A percentile compares a stretch with the other conserved stretches of the same genome.
These are phyloP conservation scores for Aurelia aurita DNA, from an alignment of 30 jellyfish, hydroid and myxozoan species.

Conservation along the genomic window DNA sequence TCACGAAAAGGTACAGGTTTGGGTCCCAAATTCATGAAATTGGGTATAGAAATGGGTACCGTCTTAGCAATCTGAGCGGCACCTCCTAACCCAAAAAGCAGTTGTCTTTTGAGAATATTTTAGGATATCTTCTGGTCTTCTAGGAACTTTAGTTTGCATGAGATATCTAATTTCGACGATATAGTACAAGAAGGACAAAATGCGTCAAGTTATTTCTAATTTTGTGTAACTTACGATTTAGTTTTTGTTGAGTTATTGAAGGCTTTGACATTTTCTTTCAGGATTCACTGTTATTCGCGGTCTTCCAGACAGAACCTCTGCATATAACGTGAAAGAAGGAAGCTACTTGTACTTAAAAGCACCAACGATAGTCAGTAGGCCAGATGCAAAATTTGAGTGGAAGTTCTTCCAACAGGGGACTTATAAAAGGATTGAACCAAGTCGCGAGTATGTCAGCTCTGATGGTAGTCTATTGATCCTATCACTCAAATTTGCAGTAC, in stretches of 20 bases:
- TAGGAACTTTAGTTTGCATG: too few relatives aligned
- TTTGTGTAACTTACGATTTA: neutral
- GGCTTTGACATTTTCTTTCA: neutral
- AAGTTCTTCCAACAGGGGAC: neutral
- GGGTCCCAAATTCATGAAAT: too few relatives aligned
- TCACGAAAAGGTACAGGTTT: too few relatives aligned
- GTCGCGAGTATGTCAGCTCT: neutral
- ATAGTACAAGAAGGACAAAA: too few relatives aligned
- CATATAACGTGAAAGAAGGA: neutral
- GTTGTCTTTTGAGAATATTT: too few relatives aligned
- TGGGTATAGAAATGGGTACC: too few relatives aligned
- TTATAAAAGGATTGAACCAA: neutral
- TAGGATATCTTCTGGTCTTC: too few relatives aligned
- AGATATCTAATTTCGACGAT: too few relatives aligned
- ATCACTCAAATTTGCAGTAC: neutral
- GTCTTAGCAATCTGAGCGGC: too few relatives aligned
- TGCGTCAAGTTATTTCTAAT: neutral
- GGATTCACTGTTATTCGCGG: neutral
- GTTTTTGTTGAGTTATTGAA: neutral
- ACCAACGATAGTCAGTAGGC: neutral
- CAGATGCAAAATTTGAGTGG: neutral
- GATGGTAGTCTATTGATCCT: neutral
- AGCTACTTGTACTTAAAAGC: neutral
- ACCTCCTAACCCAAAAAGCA: too few relatives aligned
- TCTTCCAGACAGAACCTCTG: neutral